Evolutionary conservation across 2,113 vertebrate genomes (phyloP), one percentile per base, ranked within the genome.

Genomic region (Candoia aspera): DNA sequence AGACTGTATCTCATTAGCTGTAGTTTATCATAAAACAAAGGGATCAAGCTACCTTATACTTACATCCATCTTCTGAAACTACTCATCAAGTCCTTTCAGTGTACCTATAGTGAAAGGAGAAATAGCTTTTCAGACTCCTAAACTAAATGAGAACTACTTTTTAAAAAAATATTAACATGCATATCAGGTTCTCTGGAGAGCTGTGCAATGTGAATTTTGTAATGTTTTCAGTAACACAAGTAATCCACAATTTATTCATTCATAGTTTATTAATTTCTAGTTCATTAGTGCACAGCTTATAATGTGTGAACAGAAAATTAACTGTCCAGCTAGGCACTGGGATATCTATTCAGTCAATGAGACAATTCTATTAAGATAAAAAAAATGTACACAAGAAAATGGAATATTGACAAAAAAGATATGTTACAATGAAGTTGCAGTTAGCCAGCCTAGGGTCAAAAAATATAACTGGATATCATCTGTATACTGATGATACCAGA

Each of bases 231-330:
- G 79, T 92, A 92, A 79, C 37, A 68, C 79, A 88, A 83, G 64
- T 58, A 92, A 92, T 92, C 86, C 37, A 29, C 55, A 49, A 88
- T 92, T 88, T 88, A 87, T 79, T 92, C 86, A 60, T 88, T 91
- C 84, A 87, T 92, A 88, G 17, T 88, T 88, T 88, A 83, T 92
- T 88, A 92, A 88, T 92, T 92, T 92, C 55, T 68, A 88, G 86
- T 88, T 88, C 86, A 92, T 92, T 88, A 83, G 64, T 88, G 64
- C 64, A 83, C 26, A 92, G 55, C 54, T 92, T 42, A 59, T 92
- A 92, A 79, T 37, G 17, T 88, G 86, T 92, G 86, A 88, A 88
- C 59, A 55, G 62, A 29, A 92, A 91, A 92, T 88, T 88, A 79
- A 88, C 37, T 83, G 33, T 88, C 91, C 42, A 83, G 54, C 49